These are phyloP conservation scores for Tenualosa ilisha DNA, from an alignment of 2,797 vertebrate species.

Conservation along the genomic window DNA sequence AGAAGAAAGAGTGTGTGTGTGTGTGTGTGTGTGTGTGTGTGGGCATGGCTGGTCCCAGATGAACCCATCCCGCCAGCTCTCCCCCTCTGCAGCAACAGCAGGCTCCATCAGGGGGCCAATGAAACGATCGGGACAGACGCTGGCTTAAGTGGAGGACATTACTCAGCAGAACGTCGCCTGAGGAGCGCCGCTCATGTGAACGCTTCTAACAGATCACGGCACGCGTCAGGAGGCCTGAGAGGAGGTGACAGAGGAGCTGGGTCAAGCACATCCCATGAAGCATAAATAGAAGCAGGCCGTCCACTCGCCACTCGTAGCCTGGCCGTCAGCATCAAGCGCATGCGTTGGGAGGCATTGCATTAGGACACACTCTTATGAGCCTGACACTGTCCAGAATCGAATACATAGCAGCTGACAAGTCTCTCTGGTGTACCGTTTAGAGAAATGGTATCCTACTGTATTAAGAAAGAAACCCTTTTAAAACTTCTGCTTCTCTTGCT, in stretches of 20 bases:
- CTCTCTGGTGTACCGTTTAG: not conserved
- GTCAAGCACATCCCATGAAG: not conserved
- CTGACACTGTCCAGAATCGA: not conserved
- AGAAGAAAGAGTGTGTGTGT: not conserved
- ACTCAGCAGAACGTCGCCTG: constrained; percentile 11
- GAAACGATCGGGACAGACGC: not conserved
- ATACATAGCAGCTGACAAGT: not conserved
- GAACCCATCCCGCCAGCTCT: not conserved
- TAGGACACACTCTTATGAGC: not conserved
- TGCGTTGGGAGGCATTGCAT: not conserved
- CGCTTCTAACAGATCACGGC: not conserved
- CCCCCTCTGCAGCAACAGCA: not conserved
- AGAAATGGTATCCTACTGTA: not conserved
- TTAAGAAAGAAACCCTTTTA: too few relatives aligned
- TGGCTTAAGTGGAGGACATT: constrained; percentile 5
- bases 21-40: not conserved
- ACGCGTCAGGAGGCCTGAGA: not conserved
- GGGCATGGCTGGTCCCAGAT: not conserved
- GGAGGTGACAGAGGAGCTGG: not conserved
- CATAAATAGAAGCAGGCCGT: not conserved
- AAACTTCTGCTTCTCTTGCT: too few relatives aligned
- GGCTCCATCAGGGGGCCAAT: not conserved
- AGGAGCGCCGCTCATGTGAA: not conserved
- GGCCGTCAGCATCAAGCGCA: not conserved
- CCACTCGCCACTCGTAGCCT: not conserved